Conservation (phyloP, 2,113 vertebrate genomes). For the Thalassarche chlororhynchos region DNA sequence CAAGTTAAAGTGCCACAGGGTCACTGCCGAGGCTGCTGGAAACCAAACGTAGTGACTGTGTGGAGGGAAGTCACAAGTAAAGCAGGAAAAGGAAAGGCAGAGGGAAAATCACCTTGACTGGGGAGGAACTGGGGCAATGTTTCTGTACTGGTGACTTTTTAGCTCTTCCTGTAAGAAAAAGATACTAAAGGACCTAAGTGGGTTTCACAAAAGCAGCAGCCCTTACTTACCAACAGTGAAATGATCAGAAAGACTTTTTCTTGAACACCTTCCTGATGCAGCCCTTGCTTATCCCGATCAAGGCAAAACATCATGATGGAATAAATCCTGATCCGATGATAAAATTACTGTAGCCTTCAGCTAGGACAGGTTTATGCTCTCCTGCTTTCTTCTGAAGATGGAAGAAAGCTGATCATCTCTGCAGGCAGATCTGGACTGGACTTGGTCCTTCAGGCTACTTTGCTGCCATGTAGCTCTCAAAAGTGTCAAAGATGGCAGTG, state of each 20-base stretch:
- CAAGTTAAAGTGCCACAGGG: background rate
- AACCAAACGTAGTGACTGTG: background rate
- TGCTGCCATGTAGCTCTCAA: background rate
- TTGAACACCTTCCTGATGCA: background rate
- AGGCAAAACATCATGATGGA: background rate
- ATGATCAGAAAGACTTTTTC: background rate
- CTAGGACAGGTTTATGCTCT: background rate
- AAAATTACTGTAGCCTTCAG: background rate
- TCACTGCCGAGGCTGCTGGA: background rate
- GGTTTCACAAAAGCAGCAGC: background rate
- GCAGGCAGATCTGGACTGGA: background rate
- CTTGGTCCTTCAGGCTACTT: background rate
- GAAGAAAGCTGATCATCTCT: background rate
- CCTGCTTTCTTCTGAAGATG: background rate
- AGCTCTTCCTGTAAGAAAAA: background rate
- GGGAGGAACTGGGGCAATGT: background rate
- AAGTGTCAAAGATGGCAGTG: background rate
- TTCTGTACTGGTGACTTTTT: background rate
- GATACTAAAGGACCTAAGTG: background rate
- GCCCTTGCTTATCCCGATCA: background rate
- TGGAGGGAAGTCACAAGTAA: background rate
- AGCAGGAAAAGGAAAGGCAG: background rate
- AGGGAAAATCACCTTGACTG: background rate
- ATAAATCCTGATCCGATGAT: background rate
- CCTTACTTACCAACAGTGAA: background rate